phyloP scores from a whole-genome alignment of 1,140 invertebrate species.

The Ericerus pela region DNA sequence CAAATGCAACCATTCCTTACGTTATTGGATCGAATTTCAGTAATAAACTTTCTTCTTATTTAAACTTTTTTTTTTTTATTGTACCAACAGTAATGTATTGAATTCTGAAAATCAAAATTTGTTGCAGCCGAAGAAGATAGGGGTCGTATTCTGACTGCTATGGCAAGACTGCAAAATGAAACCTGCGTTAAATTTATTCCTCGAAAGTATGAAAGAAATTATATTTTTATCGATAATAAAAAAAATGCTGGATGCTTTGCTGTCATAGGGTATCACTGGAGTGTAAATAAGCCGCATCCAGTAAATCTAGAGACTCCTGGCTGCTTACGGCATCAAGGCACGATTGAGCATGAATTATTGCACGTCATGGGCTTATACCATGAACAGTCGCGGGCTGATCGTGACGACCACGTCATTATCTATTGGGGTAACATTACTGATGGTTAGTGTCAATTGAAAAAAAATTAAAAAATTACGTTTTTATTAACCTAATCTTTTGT shows the following conservation, averaged over 20 bases:
- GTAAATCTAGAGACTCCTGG: slow-evolving; percentile 24
- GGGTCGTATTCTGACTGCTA: slow-evolving; percentile 17
- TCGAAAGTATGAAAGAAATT: slow-evolving; percentile 27
- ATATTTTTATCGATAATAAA: slow-evolving; percentile 25
- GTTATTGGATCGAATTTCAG: slow-evolving; percentile 19
- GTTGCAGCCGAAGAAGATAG: slow-evolving; percentile 16
- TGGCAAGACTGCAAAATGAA: slow-evolving; percentile 21
- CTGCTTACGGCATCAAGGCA: slow-evolving; percentile 29
- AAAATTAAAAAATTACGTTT: not conserved
- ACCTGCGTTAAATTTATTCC: slow-evolving; percentile 33
- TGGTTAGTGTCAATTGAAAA: slow-evolving; percentile 26
- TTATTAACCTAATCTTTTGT: not conserved
- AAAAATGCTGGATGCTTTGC: slow-evolving; percentile 23
- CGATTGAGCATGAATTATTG: slow-evolving; percentile 34
- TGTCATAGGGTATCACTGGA: slow-evolving; percentile 22
- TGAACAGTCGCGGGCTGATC: slow-evolving; percentile 33
- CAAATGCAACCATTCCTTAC: slow-evolving; percentile 21
- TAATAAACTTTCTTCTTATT: slow-evolving; percentile 14
- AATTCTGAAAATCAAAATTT: not conserved
- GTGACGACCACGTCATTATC: slow-evolving; percentile 32
- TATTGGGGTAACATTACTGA: slow-evolving; percentile 34
- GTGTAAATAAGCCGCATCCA: slow-evolving; percentile 15
- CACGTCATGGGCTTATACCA: slow-evolving; percentile 35
- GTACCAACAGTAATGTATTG: not conserved
- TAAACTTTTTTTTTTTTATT: not conserved